Evolutionary conservation across 30 jellyfish, hydroid and myxozoan species (phyloP), one percentile per base, ranked within the genome.

Genomic region (Aurelia sp.): DNA sequence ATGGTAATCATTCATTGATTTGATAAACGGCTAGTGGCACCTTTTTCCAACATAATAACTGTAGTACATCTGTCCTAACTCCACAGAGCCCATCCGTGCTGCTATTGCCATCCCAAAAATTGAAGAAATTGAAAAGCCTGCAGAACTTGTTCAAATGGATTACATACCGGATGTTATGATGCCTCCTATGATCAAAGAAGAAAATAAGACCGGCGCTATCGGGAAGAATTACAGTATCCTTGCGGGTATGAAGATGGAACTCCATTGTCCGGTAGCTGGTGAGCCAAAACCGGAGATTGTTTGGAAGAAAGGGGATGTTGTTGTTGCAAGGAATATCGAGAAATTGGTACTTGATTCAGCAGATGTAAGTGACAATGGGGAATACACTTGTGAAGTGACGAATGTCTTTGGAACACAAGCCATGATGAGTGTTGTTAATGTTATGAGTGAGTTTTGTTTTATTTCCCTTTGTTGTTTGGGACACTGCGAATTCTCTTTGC

Each of bases 241-340:
- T 50, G 51, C 85, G 13, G 98, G 98, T 10, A 71, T 71, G 86
- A 66, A 55, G 41, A 71, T 92, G 62, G 75, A 30, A 21, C 69
- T 92, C 71, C 58, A 73, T 8, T 92, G 98, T 35, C 83, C 87
- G 23, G 96, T 79, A 6, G 91, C 77, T 15, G 98, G 98, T 4
- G 92, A 73, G 18, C 98, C 98, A 22, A 92, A 80, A 40, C 98
- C 98, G 61, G 81, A 60, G 16, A 74, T 92, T 18, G 86, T 79
- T 23, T 92, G 98, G 98, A 44, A 53, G 74, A 86, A 74, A 48
- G 92, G 81, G 30, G 91, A 81, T 61, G 88, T 16, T 20, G 77
- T 40, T 19, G 63, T 92, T 20, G 87, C 95, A 13, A 17, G 55
- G 40, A 57, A 73, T 50, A 71, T 52, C 12, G 97, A 86, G 33